Conservation (phyloP, 1,140 invertebrate species). For the Drosophila truncata region DNA sequence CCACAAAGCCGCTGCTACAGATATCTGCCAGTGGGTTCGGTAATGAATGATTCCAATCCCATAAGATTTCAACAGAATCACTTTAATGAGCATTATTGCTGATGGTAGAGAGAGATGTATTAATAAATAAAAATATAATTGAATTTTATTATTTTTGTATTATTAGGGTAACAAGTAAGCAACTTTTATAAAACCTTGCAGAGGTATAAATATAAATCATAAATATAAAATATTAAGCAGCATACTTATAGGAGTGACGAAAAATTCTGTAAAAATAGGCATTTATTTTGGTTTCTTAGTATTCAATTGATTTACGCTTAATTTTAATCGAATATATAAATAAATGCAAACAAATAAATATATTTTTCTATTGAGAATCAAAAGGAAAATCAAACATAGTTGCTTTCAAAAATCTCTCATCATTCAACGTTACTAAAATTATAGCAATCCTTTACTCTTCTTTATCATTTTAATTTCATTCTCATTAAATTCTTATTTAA, state of each 20-base stretch:
- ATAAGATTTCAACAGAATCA: neutral
- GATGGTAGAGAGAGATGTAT: neutral
- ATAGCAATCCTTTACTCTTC: neutral
- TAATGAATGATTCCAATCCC: constrained; percentile 1
- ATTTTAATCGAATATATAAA: neutral
- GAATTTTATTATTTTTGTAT: neutral
- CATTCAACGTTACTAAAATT: neutral
- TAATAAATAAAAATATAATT: neutral
- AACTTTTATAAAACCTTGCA: too few species aligned
- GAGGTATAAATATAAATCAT: too few species aligned
- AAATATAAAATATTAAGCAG: neutral
- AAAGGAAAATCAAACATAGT: neutral
- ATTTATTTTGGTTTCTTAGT: neutral
- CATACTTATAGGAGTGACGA: neutral
- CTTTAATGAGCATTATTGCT: neutral
- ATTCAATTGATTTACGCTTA: neutral
- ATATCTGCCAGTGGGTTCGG: constrained; percentile 13
- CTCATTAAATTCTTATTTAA: neutral
- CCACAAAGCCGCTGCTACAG: constrained; percentile 1
- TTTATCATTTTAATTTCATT: neutral
- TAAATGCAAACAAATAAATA: neutral
- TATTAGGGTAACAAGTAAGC: too few species aligned
- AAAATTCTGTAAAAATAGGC: neutral
- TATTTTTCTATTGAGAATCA: neutral
- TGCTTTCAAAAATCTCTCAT: neutral